phyloP scores from a whole-genome alignment of 2,113 vertebrate genomes.

The Psittacula cyanocephala region DNA sequence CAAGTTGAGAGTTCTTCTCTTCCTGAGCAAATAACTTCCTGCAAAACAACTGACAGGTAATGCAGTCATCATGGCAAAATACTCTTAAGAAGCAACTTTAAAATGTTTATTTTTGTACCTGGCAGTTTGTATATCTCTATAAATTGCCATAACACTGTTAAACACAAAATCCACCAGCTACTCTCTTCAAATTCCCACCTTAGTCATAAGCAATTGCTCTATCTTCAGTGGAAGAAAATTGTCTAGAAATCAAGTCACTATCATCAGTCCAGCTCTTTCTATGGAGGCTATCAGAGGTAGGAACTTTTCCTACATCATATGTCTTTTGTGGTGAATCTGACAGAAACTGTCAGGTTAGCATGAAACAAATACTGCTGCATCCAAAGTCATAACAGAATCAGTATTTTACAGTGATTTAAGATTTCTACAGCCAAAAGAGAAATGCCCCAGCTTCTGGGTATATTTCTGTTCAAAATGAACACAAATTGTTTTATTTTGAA shows the following conservation, averaged over 20 bases:
- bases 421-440: neutral
- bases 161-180: neutral
- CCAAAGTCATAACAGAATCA: neutral
- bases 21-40: neutral
- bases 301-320: neutral
- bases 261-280: neutral
- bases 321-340: neutral
- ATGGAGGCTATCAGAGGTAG: neutral
- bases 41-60: neutral
- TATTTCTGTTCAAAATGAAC: neutral
- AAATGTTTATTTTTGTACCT: neutral
- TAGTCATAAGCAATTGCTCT: neutral
- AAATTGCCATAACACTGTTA: neutral
- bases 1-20: slow-evolving; percentile 47
- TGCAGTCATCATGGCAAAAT: neutral
- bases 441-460: neutral
- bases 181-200: neutral
- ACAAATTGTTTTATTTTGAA: neutral
- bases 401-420: neutral
- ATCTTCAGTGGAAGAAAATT: neutral
- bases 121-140: neutral
- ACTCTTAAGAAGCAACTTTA: neutral
- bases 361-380: neutral
- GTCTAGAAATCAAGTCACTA: neutral
- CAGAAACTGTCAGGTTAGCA: neutral